Base-by-base conservation (phyloP, 2,113 vertebrate species). In the Datnioides undecimradiatus region DNA sequence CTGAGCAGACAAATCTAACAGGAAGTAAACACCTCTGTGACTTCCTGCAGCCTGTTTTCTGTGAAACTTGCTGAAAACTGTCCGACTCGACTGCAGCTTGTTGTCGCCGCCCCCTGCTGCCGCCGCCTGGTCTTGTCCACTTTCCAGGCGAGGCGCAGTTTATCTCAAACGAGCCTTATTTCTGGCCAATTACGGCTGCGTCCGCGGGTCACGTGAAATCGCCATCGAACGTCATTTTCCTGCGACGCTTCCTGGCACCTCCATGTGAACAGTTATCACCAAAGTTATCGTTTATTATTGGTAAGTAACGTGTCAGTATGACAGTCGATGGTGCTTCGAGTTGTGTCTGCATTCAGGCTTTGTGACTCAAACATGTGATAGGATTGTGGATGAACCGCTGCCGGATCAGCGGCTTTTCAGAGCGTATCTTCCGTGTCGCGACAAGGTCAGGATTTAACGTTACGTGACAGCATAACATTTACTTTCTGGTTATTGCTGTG, bases 391-490 rank as follows among this genome's bases (percentile, higher is more conserved):
- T 1, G 17, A 38, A 40, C 3, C 38, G 29, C 41, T 38, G 13
- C 38, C 3, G 19, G 8, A n/a, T 25, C 3, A 25, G 14, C 51
- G 45, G 31, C n/a, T 45, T 41, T 25, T 52, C 23, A 17, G 4
- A 16, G 34, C 14, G 45, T 8, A 31, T 72, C 38, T 41, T 76
- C 19, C 25, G 38, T 23, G 40, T 2, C 23, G 41, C 66, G 60
- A 68, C 94, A 95, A 95, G 95, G 94, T 95, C 95, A 95, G 91
- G 67, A 89, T 86, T 78, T 29, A 41, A 60, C 33, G 79, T 76
- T 63, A 59, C 75, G 45, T 78, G 63, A 73, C 38, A 70, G 65
- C 9, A 73, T 6, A 40, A 9, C 2, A 27, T 58, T 0, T 36
- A 19, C 17, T 60, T 7, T 75, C 7, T 46, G 8, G 9, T 7